These are phyloP conservation scores for Acronicta psi DNA, from an alignment of 2,888 invertebrate genomes.

Conservation along the genomic window DNA sequence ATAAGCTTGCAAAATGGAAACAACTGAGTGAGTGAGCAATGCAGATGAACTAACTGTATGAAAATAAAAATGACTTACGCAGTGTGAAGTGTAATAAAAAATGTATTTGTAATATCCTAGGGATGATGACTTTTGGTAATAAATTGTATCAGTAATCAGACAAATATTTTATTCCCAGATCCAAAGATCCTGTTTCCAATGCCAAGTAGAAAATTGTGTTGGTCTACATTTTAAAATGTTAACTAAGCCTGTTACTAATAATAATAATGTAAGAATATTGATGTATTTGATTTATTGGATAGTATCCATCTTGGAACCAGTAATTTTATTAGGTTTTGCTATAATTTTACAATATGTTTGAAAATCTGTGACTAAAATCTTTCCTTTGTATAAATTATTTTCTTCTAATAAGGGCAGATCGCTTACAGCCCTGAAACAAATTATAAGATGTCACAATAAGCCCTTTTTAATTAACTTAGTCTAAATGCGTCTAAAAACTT, in stretches of 20 bases:
- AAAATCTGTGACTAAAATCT: conserved; percentile 82
- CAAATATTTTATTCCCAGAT: conserved; percentile 80
- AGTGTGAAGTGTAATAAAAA: conserved; percentile 76
- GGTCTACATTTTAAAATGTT: conserved; percentile 18
- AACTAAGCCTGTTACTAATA: conserved; percentile 30
- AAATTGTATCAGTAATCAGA: conserved; percentile 73
- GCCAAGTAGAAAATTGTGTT: conserved; percentile 52
- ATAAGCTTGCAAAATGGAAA: conserved; percentile 86
- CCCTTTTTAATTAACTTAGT: no score
- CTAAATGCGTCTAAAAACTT: no score
- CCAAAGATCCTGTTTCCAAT: conserved; percentile 79
- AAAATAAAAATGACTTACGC: conserved; percentile 59
- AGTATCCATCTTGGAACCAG: no score
- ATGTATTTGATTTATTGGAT: conserved; percentile 33
- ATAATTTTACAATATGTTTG: conserved; percentile 84
- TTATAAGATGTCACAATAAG: no score
- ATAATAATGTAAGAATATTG: conserved; percentile 31
- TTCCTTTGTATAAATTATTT: conserved; percentile 80
- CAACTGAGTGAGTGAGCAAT: conserved; percentile 79
- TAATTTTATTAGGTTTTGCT: conserved; percentile 42
- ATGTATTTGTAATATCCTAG: conserved; percentile 67
- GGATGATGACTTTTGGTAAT: conserved; percentile 67
- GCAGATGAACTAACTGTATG: conserved; percentile 68
- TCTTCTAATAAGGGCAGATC: conserved; percentile 77
- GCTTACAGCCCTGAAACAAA: conserved; percentile 70